These are phyloP conservation scores for Carettochelys insculpta DNA, from an alignment of 2,113 vertebrate species.

Conservation along the genomic window DNA sequence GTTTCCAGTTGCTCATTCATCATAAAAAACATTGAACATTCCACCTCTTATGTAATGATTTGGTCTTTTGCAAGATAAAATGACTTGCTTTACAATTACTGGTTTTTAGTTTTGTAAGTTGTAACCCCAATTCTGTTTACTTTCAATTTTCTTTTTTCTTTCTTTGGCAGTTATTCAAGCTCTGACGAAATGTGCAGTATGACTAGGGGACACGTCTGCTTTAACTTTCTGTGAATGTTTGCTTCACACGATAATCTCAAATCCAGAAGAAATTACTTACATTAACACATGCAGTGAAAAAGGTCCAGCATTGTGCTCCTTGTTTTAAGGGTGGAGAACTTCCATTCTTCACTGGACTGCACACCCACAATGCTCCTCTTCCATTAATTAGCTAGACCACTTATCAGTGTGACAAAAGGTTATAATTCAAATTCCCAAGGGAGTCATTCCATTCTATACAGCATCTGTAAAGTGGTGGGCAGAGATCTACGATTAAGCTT, in stretches of 20 bases:
- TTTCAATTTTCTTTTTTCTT: accelerated
- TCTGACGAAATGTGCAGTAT: not conserved
- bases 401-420: not conserved
- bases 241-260: not conserved
- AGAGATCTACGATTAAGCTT: not conserved
- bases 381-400: not conserved
- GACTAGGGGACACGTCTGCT: not conserved
- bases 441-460: not conserved
- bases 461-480: not conserved
- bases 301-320: not conserved
- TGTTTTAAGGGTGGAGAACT: not conserved
- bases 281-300: not conserved
- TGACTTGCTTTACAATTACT: not conserved
- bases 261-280: not conserved
- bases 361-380: not conserved
- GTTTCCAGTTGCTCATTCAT: not conserved
- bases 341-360: not conserved
- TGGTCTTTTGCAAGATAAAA: not conserved
- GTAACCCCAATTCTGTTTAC: too few species aligned
- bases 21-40: not conserved
- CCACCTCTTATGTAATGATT: not conserved
- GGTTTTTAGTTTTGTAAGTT: too few species aligned
- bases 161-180: not conserved
- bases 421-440: not conserved
- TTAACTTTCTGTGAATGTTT: not conserved